phyloP scores from a whole-genome alignment of 2,113 vertebrate genomes.

The Parotia lawesii region DNA sequence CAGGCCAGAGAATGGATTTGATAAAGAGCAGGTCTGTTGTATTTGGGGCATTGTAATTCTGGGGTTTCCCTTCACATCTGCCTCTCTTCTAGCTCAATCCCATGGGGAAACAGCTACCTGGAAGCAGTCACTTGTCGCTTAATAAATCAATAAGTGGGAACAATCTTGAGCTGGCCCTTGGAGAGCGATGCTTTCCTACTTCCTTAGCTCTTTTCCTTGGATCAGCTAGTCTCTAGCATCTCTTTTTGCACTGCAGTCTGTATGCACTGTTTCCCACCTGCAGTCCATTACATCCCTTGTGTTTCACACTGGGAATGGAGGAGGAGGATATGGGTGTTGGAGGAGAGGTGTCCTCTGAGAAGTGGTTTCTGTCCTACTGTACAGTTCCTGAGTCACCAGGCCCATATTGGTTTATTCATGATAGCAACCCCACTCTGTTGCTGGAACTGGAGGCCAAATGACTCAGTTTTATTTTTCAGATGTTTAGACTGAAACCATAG shows the following conservation, averaged over 20 bases:
- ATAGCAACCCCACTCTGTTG: neutral
- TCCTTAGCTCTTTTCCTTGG: neutral
- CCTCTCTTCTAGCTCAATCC: neutral
- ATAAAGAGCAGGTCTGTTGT: neutral
- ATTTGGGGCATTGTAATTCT: neutral
- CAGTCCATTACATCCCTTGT: neutral
- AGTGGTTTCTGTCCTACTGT: neutral
- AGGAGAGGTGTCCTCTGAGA: neutral
- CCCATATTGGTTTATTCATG: neutral
- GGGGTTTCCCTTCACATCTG: neutral
- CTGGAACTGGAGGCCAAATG: neutral
- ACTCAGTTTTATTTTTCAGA: conserved; percentile 16
- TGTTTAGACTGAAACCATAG: conserved; percentile 9
- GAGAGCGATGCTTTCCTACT: neutral
- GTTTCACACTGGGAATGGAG: neutral
- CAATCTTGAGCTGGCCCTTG: neutral
- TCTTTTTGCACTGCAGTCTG: neutral
- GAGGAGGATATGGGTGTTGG: neutral
- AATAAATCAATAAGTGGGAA: neutral
- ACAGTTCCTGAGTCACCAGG: neutral
- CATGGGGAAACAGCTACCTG: neutral
- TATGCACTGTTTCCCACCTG: neutral
- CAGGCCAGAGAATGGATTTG: neutral
- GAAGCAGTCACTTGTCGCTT: neutral
- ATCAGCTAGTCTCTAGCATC: neutral